These are phyloP conservation scores for Luidia sarsii DNA, from an alignment of 53 echinoderm and acorn worm genomes.

Conservation along the genomic window DNA sequence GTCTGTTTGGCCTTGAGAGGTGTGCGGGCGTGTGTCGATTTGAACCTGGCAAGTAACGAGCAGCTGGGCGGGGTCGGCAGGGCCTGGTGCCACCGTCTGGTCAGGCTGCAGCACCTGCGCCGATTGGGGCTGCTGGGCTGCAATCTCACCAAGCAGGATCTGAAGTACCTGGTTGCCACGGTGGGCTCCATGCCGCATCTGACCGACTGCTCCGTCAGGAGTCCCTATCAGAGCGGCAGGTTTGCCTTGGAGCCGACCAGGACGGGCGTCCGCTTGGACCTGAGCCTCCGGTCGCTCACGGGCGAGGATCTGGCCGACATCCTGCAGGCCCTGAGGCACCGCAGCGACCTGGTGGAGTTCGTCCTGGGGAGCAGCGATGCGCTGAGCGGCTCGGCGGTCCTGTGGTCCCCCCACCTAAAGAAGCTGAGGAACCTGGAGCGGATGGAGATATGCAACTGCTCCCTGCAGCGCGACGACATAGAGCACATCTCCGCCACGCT, in stretches of 20 bases:
- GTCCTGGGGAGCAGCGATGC: neutral
- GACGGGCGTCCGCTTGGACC: conserved; percentile 2
- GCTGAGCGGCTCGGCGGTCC: conserved; percentile 10
- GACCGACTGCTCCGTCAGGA: neutral
- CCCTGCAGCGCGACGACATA: conserved; percentile 1
- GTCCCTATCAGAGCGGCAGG: neutral
- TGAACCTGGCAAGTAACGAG: conserved; percentile 23
- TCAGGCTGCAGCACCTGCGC: neutral
- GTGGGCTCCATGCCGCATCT: neutral
- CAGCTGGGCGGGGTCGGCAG: neutral
- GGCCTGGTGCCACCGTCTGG: conserved; percentile 3
- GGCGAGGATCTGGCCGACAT: conserved; percentile 11
- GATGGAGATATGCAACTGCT: conserved; percentile 7
- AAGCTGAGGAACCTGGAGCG: conserved; percentile 3
- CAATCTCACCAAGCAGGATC: neutral
- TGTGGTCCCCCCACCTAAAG: conserved; percentile 16
- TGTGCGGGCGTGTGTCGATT: neutral
- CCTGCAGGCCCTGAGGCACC: neutral
- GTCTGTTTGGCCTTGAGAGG: neutral
- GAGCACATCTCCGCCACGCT: neutral
- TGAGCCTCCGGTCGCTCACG: neutral
- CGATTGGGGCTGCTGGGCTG: neutral
- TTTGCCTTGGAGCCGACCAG: neutral
- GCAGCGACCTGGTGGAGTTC: conserved; percentile 2
- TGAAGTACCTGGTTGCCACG: neutral